Conservation (phyloP, 2,113 vertebrate genomes). For the Steatornis caripensis region DNA sequence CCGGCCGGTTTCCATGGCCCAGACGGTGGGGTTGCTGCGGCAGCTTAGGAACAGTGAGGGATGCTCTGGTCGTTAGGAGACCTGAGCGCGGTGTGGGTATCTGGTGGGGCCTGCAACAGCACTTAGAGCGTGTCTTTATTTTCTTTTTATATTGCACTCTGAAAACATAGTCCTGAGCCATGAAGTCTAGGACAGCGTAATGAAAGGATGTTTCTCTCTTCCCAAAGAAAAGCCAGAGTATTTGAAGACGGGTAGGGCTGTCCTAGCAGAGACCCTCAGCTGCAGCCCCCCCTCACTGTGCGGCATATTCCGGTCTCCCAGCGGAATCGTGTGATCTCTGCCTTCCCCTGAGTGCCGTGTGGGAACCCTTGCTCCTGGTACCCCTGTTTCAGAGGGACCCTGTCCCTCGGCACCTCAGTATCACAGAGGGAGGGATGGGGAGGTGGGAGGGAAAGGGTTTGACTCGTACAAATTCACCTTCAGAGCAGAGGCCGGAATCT, state of each 20-base stretch:
- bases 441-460: not conserved
- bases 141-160: constrained; percentile 32
- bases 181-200: not conserved
- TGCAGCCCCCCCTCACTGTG: not conserved
- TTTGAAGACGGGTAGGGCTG: not conserved
- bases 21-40: not conserved
- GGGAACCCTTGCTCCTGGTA: not conserved
- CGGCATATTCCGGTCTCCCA: not conserved
- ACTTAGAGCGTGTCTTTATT: not conserved
- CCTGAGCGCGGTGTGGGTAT: not conserved
- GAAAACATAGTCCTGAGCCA: not conserved
- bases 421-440: not conserved
- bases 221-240: constrained; percentile 12
- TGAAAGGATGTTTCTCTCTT: not conserved
- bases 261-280: not conserved
- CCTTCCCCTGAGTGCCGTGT: not conserved
- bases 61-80: not conserved
- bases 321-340: not conserved
- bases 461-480: not conserved
- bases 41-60: not conserved
- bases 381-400: not conserved
- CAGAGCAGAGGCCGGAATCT: not conserved
- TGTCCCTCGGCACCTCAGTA: not conserved
- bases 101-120: not conserved
- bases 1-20: not conserved